A percentile compares a stretch with the other conserved stretches of the same genome.
These are phyloP conservation scores for Gambusia holbrooki DNA, from an alignment of 2,113 vertebrate species.

Conservation along the genomic window DNA sequence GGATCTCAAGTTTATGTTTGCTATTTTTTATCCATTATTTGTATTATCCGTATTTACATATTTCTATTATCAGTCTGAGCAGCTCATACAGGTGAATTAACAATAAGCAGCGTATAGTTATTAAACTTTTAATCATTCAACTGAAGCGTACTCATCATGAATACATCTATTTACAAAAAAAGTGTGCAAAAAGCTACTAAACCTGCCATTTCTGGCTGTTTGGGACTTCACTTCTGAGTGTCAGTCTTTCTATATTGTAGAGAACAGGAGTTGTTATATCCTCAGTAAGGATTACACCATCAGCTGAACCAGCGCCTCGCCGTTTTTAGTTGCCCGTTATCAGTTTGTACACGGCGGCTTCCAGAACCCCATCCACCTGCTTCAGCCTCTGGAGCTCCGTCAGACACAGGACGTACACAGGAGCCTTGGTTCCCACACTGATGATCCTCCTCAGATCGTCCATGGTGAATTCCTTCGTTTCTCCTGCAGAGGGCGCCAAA, in stretches of 20 bases:
- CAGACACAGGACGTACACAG: slow-evolving; percentile 73
- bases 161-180: background rate
- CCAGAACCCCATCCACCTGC: slow-evolving; percentile 50
- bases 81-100: no score
- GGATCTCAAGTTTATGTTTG: no score
- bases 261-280: background rate
- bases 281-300: background rate
- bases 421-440: slow-evolving; percentile 55
- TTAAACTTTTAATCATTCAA: no score
- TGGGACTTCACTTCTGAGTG: background rate
- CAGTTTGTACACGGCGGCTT: slow-evolving; percentile 63
- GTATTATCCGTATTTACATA: no score
- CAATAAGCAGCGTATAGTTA: no score
- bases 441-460: slow-evolving; percentile 69
- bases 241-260: background rate
- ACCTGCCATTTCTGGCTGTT: background rate
- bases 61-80: no score
- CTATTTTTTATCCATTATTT: no score
- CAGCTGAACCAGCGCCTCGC: background rate
- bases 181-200: background rate
- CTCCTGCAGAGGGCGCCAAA: slow-evolving; percentile 63
- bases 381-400: slow-evolving; percentile 72
- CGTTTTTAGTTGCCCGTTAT: slow-evolving; percentile 44
- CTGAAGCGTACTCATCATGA: no score
- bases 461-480: slow-evolving; percentile 43